A percentile compares a stretch with the other conserved stretches of the same genome.
These are phyloP conservation scores for Limosa lapponica DNA, from an alignment of 2,797 vertebrate genomes.

Conservation along the genomic window DNA sequence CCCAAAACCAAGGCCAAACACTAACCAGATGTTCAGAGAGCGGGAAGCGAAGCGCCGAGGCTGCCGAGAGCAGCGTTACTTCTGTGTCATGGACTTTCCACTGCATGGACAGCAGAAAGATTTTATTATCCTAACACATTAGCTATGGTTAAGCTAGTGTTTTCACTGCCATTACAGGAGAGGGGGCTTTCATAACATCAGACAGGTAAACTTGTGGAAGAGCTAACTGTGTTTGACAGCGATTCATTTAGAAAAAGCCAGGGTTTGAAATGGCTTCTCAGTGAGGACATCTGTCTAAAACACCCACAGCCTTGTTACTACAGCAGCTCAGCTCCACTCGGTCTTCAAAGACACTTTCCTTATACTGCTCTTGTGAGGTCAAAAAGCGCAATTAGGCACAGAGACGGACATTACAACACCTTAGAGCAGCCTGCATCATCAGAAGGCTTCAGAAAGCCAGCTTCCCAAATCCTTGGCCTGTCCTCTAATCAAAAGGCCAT, in stretches of 20 bases:
- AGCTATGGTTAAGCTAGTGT: neutral
- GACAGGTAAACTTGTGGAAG: neutral
- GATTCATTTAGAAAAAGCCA: neutral
- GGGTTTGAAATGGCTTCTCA: neutral
- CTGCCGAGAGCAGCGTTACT: rapidly evolving
- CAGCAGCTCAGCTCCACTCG: neutral
- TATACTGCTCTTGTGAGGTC: neutral
- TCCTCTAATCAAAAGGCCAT: neutral
- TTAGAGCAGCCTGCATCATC: neutral
- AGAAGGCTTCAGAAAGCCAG: neutral
- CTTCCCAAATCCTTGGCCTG: neutral
- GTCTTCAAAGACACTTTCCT: neutral
- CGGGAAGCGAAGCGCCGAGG: neutral
- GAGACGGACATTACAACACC: neutral
- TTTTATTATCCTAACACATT: neutral
- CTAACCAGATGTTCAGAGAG: neutral
- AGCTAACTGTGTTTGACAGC: neutral
- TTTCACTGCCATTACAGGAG: neutral
- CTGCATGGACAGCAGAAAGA: neutral
- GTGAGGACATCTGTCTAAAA: neutral
- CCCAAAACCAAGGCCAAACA: neutral
- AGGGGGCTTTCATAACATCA: neutral
- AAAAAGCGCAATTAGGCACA: conserved; percentile 9
- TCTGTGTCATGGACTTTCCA: neutral
- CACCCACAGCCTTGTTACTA: neutral